Evolutionary conservation across 2,797 vertebrate species (phyloP), one percentile per base, ranked within the genome.

Genomic region (Pteropus rufus): DNA sequence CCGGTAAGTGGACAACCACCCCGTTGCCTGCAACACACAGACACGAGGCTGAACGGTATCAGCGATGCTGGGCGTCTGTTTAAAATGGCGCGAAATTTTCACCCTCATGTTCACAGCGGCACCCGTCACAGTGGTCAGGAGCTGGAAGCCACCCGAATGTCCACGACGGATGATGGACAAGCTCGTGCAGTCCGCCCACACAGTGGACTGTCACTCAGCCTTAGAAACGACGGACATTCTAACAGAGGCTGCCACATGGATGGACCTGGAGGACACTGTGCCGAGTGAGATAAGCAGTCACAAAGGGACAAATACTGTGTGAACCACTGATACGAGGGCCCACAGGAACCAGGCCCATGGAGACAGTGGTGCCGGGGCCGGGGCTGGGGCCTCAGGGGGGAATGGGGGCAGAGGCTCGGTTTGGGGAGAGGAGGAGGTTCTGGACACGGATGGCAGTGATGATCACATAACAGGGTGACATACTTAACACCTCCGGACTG

Each of bases 1-100:
- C 99, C 2, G 99, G 99, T 96, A 99, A 98, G 98, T 99, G 99
- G 98, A 99, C 99, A 95, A 99, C 99, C 85, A 99, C 99, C 36
- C 99, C 99, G 14, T 99, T 99, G 95, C 99, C 99, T 99, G 97
- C 46, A 96, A 97, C 75, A 97, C 75, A 98, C 0, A 96, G 31
- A 87, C n/a, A 96, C 49, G 24, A 7, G 52, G 4, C 5, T 0
- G 62, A 5, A 7, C 3, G 16, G 29, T 0, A 3, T 29, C 62
- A 24, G 1, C 0, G 41, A 10, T 10, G 0, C 0, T 1, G 1
- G 75, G 26, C 56, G 26, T 62, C 7, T 49, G 11, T 4, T 60
- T 41, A 12, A 2, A 5, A 10, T 0, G 10, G 54, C 10, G 2
- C 2, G 39, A 7, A 0, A 7, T 0, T 1, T 4, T 26, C 4